These are phyloP conservation scores for Syrmaticus mikado DNA, from an alignment of 2,113 vertebrate species.

Conservation along the genomic window DNA sequence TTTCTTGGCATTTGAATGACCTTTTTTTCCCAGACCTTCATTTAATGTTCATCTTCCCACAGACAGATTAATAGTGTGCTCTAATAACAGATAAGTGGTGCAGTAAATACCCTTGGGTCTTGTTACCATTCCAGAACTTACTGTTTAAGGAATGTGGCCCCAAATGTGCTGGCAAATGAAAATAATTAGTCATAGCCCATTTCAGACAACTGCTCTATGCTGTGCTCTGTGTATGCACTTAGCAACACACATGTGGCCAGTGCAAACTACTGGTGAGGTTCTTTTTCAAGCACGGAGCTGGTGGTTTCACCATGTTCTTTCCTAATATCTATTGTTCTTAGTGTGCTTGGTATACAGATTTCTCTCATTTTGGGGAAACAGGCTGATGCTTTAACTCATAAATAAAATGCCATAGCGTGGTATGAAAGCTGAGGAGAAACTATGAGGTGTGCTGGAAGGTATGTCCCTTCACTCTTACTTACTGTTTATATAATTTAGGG, in stretches of 20 bases:
- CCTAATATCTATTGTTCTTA: neutral
- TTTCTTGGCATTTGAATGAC: slow-evolving; percentile 28
- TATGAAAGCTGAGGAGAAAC: neutral
- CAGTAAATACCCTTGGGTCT: slow-evolving; percentile 1
- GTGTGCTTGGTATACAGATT: neutral
- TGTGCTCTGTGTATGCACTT: neutral
- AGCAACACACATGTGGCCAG: neutral
- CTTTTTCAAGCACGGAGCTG: neutral
- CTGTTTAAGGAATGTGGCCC: neutral
- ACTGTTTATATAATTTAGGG: neutral
- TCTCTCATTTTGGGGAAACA: neutral
- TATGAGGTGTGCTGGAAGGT: neutral
- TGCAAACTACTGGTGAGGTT: neutral
- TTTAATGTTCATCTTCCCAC: slow-evolving; percentile 18
- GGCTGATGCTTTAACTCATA: neutral
- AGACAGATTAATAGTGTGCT: neutral
- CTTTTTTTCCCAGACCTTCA: slow-evolving; percentile 12
- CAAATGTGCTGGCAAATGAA: neutral
- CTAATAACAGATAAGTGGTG: slow-evolving; percentile 33
- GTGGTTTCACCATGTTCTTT: neutral
- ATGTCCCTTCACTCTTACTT: neutral
- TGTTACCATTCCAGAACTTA: neutral
- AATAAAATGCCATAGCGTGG: neutral
- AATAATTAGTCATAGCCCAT: slow-evolving; percentile 15
- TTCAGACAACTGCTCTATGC: neutral